phyloP scores from a whole-genome alignment of 2,888 invertebrate species.

The Liodrosophila aerea region DNA sequence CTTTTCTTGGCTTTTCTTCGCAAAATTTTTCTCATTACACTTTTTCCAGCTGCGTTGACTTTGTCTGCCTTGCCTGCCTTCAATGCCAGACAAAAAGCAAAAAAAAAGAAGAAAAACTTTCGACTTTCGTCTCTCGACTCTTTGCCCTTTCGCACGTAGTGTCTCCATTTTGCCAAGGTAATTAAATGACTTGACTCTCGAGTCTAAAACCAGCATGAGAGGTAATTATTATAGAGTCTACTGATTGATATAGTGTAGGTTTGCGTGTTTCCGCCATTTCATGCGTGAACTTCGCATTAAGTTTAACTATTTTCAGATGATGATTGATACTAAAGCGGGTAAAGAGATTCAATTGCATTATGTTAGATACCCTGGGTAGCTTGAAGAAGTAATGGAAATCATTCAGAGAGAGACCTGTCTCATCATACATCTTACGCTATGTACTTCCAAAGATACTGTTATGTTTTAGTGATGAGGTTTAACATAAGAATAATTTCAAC shows the following conservation, averaged over 20 bases:
- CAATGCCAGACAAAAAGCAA: constrained; percentile 34
- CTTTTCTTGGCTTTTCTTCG: constrained; percentile 25
- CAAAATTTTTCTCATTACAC: constrained; percentile 72
- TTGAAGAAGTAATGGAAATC: no score
- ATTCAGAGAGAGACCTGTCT: no score
- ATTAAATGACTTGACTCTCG: constrained; percentile 52
- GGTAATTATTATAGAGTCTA: constrained; percentile 27
- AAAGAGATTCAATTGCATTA: no score
- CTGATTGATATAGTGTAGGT: constrained; percentile 17
- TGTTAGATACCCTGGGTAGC: no score
- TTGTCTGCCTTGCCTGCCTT: constrained; percentile 20
- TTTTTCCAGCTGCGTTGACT: constrained; percentile 46
- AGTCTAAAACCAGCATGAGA: constrained; percentile 6
- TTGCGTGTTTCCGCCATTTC: neutral
- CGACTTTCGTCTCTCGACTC: constrained; percentile 18
- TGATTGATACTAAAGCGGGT: no score
- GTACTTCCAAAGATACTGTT: no score
- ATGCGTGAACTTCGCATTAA: neutral
- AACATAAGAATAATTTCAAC: no score
- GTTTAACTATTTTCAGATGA: no score
- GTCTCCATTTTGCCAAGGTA: constrained; percentile 28
- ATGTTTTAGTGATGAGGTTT: no score
- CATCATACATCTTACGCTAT: no score
- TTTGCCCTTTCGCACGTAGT: neutral
- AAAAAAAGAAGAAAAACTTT: constrained; percentile 53